A percentile compares a stretch with the other conserved stretches of the same genome.
Conservation (phyloP, 64 coral and sea anemone species). For the Orbicella faveolata region DNA sequence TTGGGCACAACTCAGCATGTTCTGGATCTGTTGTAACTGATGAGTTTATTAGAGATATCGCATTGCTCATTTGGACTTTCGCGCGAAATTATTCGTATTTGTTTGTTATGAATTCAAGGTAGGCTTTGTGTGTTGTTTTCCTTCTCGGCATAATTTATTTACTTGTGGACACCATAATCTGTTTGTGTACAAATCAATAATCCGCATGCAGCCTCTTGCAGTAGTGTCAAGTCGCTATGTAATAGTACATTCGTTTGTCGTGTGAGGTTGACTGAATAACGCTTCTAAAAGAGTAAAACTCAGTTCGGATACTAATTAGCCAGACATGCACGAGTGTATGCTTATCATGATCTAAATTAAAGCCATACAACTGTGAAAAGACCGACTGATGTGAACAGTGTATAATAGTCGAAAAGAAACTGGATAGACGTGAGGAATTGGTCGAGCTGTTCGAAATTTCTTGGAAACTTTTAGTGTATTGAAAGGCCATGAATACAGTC, state of each 20-base stretch:
- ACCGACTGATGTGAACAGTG: no score
- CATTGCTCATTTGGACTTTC: background rate
- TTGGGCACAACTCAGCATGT: background rate
- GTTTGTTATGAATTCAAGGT: background rate
- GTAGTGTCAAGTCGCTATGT: background rate
- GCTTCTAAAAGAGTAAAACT: background rate
- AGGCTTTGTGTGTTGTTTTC: background rate
- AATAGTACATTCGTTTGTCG: background rate
- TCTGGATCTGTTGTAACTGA: background rate
- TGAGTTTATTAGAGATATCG: background rate
- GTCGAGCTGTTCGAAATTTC: no score
- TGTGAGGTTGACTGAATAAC: background rate
- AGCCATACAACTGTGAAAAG: no score
- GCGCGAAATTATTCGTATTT: background rate
- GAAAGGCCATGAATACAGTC: no score
- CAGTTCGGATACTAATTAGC: background rate
- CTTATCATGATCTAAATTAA: no score
- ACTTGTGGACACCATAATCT: background rate
- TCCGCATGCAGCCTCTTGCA: background rate
- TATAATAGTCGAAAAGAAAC: no score
- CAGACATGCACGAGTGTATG: no score
- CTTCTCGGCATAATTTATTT: conserved; percentile 1
- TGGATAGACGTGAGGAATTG: no score
- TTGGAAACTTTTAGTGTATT: no score
- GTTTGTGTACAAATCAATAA: conserved; percentile 4